Percentiles rank a stretch among this genome's conserved stretches.
Evolutionary conservation across 2,888 invertebrate genomes (phyloP).

Genomic region (Eupeodes luniger): DNA sequence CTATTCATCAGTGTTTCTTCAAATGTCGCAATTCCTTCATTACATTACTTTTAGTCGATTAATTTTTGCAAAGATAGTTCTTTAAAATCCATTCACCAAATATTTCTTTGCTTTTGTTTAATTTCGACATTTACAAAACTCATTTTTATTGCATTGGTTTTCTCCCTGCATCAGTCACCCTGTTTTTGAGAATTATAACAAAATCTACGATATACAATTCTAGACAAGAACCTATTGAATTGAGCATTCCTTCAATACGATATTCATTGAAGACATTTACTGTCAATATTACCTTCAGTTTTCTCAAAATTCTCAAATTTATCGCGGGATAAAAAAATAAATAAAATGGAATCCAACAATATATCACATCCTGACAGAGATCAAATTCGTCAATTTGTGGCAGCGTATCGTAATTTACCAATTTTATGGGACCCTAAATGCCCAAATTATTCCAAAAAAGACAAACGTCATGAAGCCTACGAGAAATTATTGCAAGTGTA

Average conservation of each 20-base stretch:
- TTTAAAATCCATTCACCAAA: too few species aligned
- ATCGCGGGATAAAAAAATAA: neutral
- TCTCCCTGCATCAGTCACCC: neutral
- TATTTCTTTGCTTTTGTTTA: too few species aligned
- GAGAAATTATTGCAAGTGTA: constrained; percentile 81
- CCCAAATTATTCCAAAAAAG: constrained; percentile 82
- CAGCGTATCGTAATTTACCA: constrained; percentile 77
- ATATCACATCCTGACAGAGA: constrained; percentile 16
- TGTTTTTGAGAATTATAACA: neutral
- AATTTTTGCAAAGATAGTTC: too few species aligned
- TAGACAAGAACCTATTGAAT: neutral
- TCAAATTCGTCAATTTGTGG: constrained; percentile 57
- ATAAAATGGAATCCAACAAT: constrained; percentile 26
- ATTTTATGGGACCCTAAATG: constrained; percentile 82
- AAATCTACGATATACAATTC: neutral
- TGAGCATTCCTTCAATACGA: neutral
- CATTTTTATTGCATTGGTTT: too few species aligned
- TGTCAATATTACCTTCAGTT: constrained; percentile 42
- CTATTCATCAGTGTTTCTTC: too few species aligned
- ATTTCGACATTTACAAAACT: too few species aligned
- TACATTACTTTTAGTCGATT: too few species aligned
- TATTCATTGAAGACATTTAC: constrained; percentile 6
- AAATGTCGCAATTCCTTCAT: too few species aligned
- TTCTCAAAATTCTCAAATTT: neutral
- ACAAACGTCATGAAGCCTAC: constrained; percentile 82